Evolutionary conservation across 2,113 vertebrate species (phyloP).

Genomic region (Morone saxatilis): DNA sequence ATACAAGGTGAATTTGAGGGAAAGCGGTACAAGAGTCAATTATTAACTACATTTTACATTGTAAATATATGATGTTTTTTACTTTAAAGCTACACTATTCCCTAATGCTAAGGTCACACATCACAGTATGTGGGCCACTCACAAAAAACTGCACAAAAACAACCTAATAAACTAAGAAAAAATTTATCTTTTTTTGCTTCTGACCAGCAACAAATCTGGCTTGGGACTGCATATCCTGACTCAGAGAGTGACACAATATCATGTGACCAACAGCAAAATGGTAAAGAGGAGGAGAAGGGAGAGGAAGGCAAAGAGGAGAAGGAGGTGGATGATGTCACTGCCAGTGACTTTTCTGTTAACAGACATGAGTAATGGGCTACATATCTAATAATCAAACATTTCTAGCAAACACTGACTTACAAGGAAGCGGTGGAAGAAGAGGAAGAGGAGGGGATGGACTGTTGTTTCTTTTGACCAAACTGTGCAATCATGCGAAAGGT

Average conservation of each 20-base stretch:
- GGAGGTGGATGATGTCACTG: conserved; percentile 59
- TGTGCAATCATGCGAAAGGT: conserved; percentile 51
- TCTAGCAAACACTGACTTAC: background rate
- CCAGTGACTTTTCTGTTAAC: conserved; percentile 60
- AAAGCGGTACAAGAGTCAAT: too few relatives aligned
- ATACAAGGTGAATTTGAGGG: too few relatives aligned
- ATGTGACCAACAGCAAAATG: conserved; percentile 57
- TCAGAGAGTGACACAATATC: conserved; percentile 63
- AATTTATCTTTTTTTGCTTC: background rate
- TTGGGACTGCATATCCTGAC: conserved; percentile 50
- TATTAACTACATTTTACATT: background rate
- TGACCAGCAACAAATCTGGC: conserved; percentile 35
- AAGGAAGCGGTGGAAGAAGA: background rate
- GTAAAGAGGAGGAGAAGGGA: conserved; percentile 14
- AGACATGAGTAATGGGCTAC: conserved; percentile 49
- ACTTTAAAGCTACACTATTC: background rate
- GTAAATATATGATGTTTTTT: background rate
- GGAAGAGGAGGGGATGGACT: background rate
- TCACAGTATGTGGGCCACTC: background rate
- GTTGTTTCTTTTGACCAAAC: conserved; percentile 31
- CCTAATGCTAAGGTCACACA: background rate
- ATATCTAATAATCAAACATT: conserved; percentile 48
- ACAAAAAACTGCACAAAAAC: background rate
- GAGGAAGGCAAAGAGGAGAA: conserved; percentile 7
- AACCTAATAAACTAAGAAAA: background rate